Conservation (phyloP, 1,140 invertebrate species). For the Rhyzopertha dominica region DNA sequence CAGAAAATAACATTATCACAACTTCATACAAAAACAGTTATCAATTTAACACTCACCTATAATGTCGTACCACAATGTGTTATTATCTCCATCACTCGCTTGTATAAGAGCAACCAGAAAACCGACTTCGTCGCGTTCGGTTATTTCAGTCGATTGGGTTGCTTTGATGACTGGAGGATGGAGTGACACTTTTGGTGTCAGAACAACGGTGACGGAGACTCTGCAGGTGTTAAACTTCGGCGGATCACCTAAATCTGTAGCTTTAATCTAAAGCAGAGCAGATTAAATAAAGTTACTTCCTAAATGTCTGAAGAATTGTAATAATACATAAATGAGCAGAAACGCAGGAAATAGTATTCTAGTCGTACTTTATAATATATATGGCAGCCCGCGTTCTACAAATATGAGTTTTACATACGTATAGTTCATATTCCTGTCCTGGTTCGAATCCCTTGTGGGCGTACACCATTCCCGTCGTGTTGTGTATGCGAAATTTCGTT, state of each 20-base stretch:
- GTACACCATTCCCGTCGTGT: conserved; percentile 73
- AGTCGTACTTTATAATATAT: too few species aligned
- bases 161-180: conserved; percentile 58
- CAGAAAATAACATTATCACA: too few species aligned
- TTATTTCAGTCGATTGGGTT: conserved; percentile 65
- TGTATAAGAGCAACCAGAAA: conserved; percentile 77
- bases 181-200: conserved; percentile 53
- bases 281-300: too few species aligned
- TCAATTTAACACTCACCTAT: conserved; percentile 62
- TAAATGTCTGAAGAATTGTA: too few species aligned
- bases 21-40: too few species aligned
- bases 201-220: conserved; percentile 63
- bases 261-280: conserved; percentile 62
- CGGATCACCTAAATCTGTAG: conserved; percentile 69
- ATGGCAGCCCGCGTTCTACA: not conserved
- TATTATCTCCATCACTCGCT: conserved; percentile 76
- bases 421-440: conserved; percentile 73
- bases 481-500: conserved; percentile 73
- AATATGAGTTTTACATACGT: conserved; percentile 50
- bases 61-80: conserved; percentile 86
- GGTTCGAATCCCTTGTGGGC: conserved; percentile 62
- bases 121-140: conserved; percentile 79
- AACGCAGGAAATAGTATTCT: too few species aligned
- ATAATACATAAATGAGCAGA: too few species aligned
- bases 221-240: conserved; percentile 63